Evolutionary conservation across 2,888 invertebrate genomes (phyloP).

Genomic region (Isoperla grammatica): DNA sequence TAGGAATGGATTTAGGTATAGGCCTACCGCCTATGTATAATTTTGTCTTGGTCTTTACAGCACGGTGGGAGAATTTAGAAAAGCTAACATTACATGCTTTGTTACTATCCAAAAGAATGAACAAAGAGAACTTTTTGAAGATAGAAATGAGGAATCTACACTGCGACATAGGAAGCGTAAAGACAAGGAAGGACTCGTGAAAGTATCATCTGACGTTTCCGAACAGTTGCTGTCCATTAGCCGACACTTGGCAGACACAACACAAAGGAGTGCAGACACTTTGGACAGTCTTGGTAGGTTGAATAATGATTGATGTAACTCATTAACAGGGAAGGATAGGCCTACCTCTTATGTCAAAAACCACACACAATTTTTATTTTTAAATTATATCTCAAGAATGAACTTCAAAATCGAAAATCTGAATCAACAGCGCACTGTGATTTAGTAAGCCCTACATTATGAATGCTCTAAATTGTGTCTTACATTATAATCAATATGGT

Average conservation of each 20-base stretch:
- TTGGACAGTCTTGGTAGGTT: constrained; percentile 62
- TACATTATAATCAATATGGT: too few relatives aligned
- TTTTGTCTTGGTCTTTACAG: constrained; percentile 42
- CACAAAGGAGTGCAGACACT: constrained; percentile 79
- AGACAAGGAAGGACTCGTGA: constrained; percentile 59
- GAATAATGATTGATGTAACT: background rate
- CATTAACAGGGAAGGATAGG: background rate
- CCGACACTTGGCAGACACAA: constrained; percentile 79
- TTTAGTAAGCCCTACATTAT: too few relatives aligned
- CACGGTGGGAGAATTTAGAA: constrained; percentile 68
- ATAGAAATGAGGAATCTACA: constrained; percentile 47
- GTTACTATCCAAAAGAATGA: constrained; percentile 70
- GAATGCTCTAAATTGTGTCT: too few relatives aligned
- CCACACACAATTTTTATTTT: too few relatives aligned
- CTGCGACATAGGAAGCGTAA: constrained; percentile 56
- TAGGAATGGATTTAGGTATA: too few relatives aligned
- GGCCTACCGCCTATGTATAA: background rate
- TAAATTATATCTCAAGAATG: too few relatives aligned
- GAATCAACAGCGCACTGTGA: too few relatives aligned
- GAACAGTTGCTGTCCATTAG: constrained; percentile 81
- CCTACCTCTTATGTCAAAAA: too few relatives aligned
- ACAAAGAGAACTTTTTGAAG: constrained; percentile 63
- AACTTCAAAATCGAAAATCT: too few relatives aligned
- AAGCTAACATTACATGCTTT: constrained; percentile 73
- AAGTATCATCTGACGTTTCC: constrained; percentile 72